Base-by-base conservation (phyloP, 2,797 vertebrate genomes). In the Enteromius unitaeniatus region DNA sequence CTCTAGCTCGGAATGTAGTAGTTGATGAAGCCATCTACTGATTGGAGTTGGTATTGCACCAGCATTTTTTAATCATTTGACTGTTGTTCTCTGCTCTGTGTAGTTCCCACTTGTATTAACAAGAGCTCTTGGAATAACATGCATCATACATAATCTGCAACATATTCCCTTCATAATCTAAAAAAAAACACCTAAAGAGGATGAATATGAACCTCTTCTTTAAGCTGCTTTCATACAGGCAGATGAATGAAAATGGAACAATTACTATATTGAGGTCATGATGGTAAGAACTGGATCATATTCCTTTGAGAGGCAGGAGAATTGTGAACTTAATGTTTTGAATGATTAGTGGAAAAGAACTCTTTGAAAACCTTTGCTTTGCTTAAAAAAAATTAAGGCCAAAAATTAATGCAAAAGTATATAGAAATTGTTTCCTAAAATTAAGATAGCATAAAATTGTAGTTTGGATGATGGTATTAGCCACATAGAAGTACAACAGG, bases 11-110 rank as follows among this genome's bases (percentile, higher is more conserved):
- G 23, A 79, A 90, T 89, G 77, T 65, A 70, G 91, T 87, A 94
- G 95, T 58, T 93, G 86, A 95, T 93, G 92, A 95, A 90, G 94
- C 95, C 96, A 95, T 97, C 96, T 96, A 89, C 95, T 94, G 96
- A 90, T 88, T 47, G 85, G 89, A 93, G 88, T 79, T 26, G n/a
- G 92, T 87, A 93, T 86, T 88, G 40, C 92, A 47, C 42, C 0
- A 45, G 21, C 53, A 21, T 0, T 72, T 72, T 51, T 75, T 83
- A 6, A 64, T 49, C 34, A 64, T 79, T 83, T 68, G 47, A 31
- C 26, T 58, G 47, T 67, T 55, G 23, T 45, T 81, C 58, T 86
- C 28, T 34, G 49, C 11, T 70, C 72, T n/a, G 65, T 79, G 45
- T 53, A 70, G 28, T 76, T 60, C 49, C 53, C 67, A 81, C 6